Evolutionary conservation across 1,140 invertebrate species (phyloP).

Genomic region (Cydia fagiglandana): DNA sequence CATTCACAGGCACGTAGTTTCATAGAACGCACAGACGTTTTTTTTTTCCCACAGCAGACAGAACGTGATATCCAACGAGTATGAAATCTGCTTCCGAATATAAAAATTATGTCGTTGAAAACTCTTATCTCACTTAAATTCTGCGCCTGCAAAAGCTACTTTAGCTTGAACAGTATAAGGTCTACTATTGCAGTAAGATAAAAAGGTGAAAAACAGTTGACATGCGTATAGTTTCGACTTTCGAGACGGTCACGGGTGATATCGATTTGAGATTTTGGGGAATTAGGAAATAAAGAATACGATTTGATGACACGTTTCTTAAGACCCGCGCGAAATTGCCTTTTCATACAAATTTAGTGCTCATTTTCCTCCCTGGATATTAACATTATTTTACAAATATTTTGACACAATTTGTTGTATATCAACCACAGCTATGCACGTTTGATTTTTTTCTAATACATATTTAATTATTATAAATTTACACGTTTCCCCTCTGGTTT

Average conservation of each 20-base stretch:
- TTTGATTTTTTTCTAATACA: too few species aligned
- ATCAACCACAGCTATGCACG: too few species aligned
- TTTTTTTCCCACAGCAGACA: neutral
- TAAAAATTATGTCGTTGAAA: neutral
- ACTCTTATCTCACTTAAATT: neutral
- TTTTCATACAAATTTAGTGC: too few species aligned
- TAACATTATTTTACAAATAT: too few species aligned
- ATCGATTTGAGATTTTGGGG: neutral
- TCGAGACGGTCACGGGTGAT: neutral
- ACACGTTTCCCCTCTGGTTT: too few species aligned
- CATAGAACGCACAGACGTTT: neutral
- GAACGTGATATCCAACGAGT: neutral
- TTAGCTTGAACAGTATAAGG: neutral
- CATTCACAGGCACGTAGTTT: neutral
- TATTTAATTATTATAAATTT: too few species aligned
- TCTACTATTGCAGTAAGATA: neutral
- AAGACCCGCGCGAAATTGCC: neutral
- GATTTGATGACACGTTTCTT: neutral
- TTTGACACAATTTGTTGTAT: too few species aligned
- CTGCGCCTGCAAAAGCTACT: neutral
- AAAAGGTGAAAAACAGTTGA: neutral
- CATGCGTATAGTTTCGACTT: neutral
- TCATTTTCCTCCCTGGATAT: too few species aligned
- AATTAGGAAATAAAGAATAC: neutral
- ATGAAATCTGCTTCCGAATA: neutral